These are phyloP conservation scores for Thunnus maccoyii DNA, from an alignment of 2,113 vertebrate genomes.

Conservation along the genomic window DNA sequence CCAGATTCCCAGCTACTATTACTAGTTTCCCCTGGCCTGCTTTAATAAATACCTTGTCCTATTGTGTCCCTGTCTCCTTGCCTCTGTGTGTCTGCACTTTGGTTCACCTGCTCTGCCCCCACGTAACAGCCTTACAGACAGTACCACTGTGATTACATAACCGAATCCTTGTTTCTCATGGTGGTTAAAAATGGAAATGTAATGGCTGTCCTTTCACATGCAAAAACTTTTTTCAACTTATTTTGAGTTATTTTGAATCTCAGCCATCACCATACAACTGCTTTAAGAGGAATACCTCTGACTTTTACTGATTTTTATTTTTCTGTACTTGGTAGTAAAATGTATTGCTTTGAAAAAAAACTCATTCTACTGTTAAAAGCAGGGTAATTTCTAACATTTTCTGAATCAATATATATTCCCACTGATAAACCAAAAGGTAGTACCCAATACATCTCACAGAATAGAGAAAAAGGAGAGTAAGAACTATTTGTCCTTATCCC, in stretches of 20 bases:
- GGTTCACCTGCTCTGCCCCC: too few relatives aligned
- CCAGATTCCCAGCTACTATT: too few relatives aligned
- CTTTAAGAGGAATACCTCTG: not conserved
- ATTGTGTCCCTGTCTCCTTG: too few relatives aligned
- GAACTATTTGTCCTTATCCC: not conserved
- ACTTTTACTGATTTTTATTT: not conserved
- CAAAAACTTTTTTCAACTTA: not conserved
- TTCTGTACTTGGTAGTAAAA: not conserved
- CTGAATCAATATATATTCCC: not conserved
- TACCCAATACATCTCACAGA: not conserved
- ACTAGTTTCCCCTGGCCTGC: too few relatives aligned
- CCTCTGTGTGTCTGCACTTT: too few relatives aligned
- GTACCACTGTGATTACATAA: too few relatives aligned
- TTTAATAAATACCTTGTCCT: too few relatives aligned
- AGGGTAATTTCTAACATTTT: not conserved
- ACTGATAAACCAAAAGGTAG: not conserved
- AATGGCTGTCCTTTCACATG: conserved; percentile 13
- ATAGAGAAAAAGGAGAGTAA: not conserved
- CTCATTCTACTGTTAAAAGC: not conserved
- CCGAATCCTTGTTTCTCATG: too few relatives aligned
- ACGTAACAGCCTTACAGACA: too few relatives aligned
- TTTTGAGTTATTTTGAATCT: too few relatives aligned
- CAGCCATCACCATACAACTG: too few relatives aligned
- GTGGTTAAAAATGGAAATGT: conserved; percentile 6
- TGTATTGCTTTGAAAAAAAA: not conserved